Conservation (phyloP, 2,797 vertebrate genomes). For the Melanotaenia boesemani region DNA sequence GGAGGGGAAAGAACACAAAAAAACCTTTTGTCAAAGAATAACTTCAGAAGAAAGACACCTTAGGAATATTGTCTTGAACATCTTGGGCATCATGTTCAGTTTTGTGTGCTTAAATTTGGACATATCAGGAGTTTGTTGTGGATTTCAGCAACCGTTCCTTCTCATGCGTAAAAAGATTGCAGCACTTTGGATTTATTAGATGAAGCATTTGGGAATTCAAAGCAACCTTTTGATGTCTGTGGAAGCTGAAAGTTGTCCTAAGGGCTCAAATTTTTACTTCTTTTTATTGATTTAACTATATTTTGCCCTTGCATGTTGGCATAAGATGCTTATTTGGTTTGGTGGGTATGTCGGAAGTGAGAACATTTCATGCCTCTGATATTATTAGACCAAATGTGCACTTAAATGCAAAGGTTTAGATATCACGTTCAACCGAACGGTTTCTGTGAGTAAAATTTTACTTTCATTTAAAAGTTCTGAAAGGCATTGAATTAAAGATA, state of each 20-base stretch:
- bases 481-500: neutral
- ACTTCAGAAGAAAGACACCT: constrained; percentile 5
- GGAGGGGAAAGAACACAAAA: neutral
- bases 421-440: neutral
- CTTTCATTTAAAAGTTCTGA: neutral
- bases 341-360: neutral
- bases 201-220: constrained; percentile 6
- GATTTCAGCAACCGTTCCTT: constrained; percentile 30
- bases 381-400: neutral
- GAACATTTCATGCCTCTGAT: no score
- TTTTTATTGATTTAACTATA: neutral
- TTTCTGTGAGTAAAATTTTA: neutral
- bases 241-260: constrained; percentile 7
- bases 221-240: constrained; percentile 31
- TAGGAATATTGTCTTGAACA: constrained; percentile 20
- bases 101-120: constrained; percentile 50
- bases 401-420: neutral
- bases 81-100: constrained; percentile 23
- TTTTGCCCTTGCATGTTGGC: neutral
- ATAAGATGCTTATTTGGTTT: constrained; percentile 7
- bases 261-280: neutral
- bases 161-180: constrained; percentile 37
- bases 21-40: constrained; percentile 32
- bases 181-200: constrained; percentile 14
- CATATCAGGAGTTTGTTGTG: constrained; percentile 41